phyloP scores from a whole-genome alignment of 2,888 invertebrate species.

The Axea sp. region DNA sequence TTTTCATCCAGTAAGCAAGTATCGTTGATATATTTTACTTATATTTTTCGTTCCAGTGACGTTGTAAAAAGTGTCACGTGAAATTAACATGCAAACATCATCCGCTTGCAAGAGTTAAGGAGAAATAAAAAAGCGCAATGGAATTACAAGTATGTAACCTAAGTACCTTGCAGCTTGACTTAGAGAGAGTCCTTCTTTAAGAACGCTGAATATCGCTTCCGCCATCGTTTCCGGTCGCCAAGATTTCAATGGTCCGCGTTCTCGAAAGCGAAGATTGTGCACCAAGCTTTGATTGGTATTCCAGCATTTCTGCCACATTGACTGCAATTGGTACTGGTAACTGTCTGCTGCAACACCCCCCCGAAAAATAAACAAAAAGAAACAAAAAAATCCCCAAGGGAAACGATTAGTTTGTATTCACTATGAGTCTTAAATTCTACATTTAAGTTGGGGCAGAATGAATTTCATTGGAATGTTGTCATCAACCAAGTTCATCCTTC shows the following conservation, averaged over 20 bases:
- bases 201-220: conserved; percentile 94
- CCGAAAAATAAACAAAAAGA: conserved; percentile 73
- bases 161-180: conserved; percentile 88
- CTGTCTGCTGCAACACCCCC: conserved; percentile 88
- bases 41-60: conserved; percentile 5
- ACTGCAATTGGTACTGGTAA: conserved; percentile 96
- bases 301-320: conserved; percentile 98
- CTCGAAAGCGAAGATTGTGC: conserved; percentile 94
- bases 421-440: conserved; percentile 48
- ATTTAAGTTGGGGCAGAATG: neutral
- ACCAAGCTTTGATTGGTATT: conserved; percentile 95
- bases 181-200: conserved; percentile 92
- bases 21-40: neutral
- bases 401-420: conserved; percentile 51
- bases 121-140: conserved; percentile 20
- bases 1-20: neutral
- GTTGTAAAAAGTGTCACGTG: conserved; percentile 10
- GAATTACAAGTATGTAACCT: conserved; percentile 32
- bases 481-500: neutral
- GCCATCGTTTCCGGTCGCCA: conserved; percentile 98
- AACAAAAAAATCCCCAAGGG: conserved; percentile 59
- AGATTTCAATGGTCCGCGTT: conserved; percentile 94
- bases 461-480: neutral
- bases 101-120: conserved; percentile 5
- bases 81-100: conserved; percentile 13